phyloP scores from a whole-genome alignment of 1,140 invertebrate species.

The Paralvinella palmiformis region DNA sequence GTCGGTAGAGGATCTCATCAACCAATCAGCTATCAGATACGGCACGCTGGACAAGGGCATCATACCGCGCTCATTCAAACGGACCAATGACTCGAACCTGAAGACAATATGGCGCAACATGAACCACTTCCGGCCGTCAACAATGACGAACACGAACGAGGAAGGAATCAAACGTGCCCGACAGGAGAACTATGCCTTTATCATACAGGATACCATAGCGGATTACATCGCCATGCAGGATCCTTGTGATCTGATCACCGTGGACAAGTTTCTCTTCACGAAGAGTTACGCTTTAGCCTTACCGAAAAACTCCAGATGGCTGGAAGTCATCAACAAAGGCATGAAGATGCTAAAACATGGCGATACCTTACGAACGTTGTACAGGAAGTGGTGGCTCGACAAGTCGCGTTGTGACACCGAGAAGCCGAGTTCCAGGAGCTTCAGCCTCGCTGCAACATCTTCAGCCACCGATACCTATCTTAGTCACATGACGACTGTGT shows the following conservation, averaged over 20 bases:
- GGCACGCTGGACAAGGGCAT: constrained; percentile 74
- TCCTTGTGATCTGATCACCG: constrained; percentile 18
- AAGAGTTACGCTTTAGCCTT: constrained; percentile 13
- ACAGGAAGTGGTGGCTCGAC: constrained; percentile 13
- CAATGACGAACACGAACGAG: constrained; percentile 18
- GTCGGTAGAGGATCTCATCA: constrained; percentile 37
- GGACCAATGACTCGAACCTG: constrained; percentile 10
- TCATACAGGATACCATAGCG: constrained; percentile 19
- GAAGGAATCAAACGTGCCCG: constrained; percentile 15
- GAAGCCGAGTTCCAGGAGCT: too few relatives aligned
- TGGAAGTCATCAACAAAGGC: constrained; percentile 7
- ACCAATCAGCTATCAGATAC: constrained; percentile 93
- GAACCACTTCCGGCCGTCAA: background rate
- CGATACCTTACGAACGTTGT: constrained; percentile 5
- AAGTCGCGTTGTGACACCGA: background rate
- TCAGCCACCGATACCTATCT: too few relatives aligned
- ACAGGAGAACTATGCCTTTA: constrained; percentile 16
- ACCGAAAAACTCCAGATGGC: constrained; percentile 10
- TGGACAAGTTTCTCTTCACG: constrained; percentile 16
- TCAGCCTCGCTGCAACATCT: too few relatives aligned
- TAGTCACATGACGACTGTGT: too few relatives aligned
- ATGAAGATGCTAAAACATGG: constrained; percentile 2
- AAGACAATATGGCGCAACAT: constrained; percentile 10
- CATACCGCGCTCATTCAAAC: constrained; percentile 7
- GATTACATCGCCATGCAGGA: constrained; percentile 13